Base-by-base conservation (phyloP, 2,888 invertebrate genomes). In the Drosophila gaucha region DNA sequence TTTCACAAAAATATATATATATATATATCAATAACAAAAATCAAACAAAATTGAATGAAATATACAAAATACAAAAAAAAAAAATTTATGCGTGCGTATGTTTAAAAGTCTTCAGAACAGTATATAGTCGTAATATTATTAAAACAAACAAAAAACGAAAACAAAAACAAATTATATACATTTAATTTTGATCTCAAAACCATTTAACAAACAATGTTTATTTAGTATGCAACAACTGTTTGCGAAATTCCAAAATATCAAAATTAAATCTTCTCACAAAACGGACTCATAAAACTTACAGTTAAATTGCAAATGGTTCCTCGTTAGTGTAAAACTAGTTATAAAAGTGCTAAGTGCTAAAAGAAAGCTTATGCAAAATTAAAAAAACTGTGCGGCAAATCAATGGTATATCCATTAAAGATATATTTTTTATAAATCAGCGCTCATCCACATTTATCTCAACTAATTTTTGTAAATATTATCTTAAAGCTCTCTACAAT, bases 121-220 rank as follows among this genome's bases (percentile, higher is more conserved):
- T 64, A 75, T 75, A 80, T 77, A 80, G 80, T 80, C 86, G 67
- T 83, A 79, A 63, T 76, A 80, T 64, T 79, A 80, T 73, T 67
- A 14, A 10, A 49, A 44, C 39, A 57, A 65, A 57, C 50, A 54
- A 39, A 6, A 41, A 44, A 16, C 24, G 3, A 26, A 49, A 39
- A 52, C 8, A 33, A 55, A 57, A 28, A 52, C 36, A 65, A 71
- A 57, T 49, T 57, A 55, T 57, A 66, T 73, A 84, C 79, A 84
- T 86, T 89, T 89, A 86, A 88, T 84, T 88, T 88, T 88, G 87
- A 89, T 89, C 89, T 88, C 89, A 88, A 84, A 70, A 68, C 80
- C 62, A 80, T 60, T 71, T 28, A 60, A 66, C 67, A 67, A 74
- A 63, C 66, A 78, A 68, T 71, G 64, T 74, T 59, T 66, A 68